phyloP scores from a whole-genome alignment of 2,888 invertebrate genomes.

The Synanthedon tipuliformis region DNA sequence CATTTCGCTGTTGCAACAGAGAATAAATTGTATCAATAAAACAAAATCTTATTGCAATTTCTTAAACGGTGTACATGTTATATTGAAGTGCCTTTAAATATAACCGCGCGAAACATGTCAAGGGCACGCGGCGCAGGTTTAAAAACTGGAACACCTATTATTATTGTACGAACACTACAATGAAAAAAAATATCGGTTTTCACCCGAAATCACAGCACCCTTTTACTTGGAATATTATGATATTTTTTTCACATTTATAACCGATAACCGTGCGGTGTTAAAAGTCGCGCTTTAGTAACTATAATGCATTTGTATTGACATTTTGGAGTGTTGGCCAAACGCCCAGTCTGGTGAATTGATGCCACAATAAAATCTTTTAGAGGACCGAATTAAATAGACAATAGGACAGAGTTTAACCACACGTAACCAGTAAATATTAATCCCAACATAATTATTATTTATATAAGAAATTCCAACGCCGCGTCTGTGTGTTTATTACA shows the following conservation, averaged over 20 bases:
- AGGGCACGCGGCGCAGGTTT: slow-evolving; percentile 22
- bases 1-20: slow-evolving; percentile 35
- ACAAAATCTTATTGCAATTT: slow-evolving; percentile 17
- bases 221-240: background rate
- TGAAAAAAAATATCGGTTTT: background rate
- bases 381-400: slow-evolving; percentile 47
- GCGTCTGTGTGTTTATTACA: too few relatives aligned
- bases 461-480: too few relatives aligned
- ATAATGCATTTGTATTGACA: slow-evolving; percentile 66
- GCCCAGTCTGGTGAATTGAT: slow-evolving; percentile 45
- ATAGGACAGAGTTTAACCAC: slow-evolving; percentile 30
- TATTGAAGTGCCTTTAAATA: slow-evolving; percentile 23
- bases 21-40: slow-evolving; percentile 18
- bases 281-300: slow-evolving; percentile 26
- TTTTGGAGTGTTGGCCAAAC: slow-evolving; percentile 49
- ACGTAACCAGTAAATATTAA: slow-evolving; percentile 21
- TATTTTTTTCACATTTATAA: background rate
- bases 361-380: slow-evolving; percentile 47
- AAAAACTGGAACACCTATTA: slow-evolving; percentile 9
- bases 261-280: slow-evolving; percentile 17
- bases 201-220: background rate
- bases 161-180: background rate
- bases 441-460: too few relatives aligned
- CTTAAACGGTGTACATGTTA: slow-evolving; percentile 19
- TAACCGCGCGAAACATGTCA: slow-evolving; percentile 43